Evolutionary conservation across 2,113 vertebrate species (phyloP).

Genomic region (Phyllostomus hastatus): DNA sequence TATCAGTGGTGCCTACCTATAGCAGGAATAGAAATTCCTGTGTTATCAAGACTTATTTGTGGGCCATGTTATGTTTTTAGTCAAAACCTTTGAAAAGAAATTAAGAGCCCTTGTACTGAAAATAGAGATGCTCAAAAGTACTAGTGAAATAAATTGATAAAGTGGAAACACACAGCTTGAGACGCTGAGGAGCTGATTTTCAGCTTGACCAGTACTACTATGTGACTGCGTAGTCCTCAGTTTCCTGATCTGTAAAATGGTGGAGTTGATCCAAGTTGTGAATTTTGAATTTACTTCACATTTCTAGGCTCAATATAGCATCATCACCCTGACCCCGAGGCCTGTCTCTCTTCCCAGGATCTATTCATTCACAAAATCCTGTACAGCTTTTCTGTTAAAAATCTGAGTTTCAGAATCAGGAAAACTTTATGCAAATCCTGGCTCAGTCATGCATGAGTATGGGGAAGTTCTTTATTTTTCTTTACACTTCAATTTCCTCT

Average conservation of each 20-base stretch:
- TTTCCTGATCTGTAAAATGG: not conserved
- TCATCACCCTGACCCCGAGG: not conserved
- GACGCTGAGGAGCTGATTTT: not conserved
- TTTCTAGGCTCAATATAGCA: not conserved
- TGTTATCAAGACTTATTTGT: not conserved
- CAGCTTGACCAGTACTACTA: not conserved
- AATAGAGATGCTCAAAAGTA: not conserved
- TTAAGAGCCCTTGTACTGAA: not conserved
- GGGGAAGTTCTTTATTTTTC: not conserved
- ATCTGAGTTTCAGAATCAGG: not conserved
- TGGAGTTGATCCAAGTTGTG: not conserved
- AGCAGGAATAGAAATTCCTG: not conserved
- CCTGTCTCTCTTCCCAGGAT: not conserved
- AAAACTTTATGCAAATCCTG: not conserved
- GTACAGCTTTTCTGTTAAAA: not conserved
- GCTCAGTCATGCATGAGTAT: not conserved
- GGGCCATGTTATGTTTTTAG: not conserved
- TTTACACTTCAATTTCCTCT: not conserved
- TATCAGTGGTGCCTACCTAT: not conserved
- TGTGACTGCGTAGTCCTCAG: not conserved
- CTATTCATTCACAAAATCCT: not conserved
- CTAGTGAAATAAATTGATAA: not conserved
- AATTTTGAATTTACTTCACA: not conserved
- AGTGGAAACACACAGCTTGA: not conserved
- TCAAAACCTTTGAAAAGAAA: constrained; percentile 25